A percentile compares a stretch with the other conserved stretches of the same genome.
phyloP scores from a whole-genome alignment of 2,797 vertebrate species.

The Delichon dasypus region DNA sequence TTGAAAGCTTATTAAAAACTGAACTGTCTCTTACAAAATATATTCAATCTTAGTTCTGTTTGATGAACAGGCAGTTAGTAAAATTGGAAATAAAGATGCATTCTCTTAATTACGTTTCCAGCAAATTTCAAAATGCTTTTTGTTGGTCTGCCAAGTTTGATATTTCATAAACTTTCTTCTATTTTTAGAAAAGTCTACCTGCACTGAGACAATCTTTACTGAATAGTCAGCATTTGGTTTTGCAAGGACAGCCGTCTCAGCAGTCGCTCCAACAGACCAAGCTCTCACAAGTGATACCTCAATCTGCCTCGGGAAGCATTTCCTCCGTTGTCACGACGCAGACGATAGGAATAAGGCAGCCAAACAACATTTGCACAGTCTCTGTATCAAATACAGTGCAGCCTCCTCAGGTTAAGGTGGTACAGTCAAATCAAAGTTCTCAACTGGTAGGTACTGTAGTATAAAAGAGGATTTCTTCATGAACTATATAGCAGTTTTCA shows the following conservation, averaged over 20 bases:
- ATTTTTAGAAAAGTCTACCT: conserved; percentile 87
- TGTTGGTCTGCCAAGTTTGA: neutral
- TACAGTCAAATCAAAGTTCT: conserved; percentile 76
- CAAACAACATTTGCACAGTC: conserved; percentile 81
- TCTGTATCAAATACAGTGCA: conserved; percentile 74
- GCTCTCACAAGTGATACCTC: conserved; percentile 64
- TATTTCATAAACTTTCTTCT: conserved; percentile 9
- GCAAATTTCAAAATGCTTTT: neutral
- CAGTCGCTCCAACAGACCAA: conserved; percentile 80
- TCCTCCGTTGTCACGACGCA: conserved; percentile 74
- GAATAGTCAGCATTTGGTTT: conserved; percentile 84
- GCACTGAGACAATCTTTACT: conserved; percentile 86
- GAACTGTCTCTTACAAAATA: neutral
- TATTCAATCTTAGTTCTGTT: neutral
- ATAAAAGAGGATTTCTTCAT: neutral
- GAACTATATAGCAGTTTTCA: neutral
- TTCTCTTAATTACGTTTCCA: neutral
- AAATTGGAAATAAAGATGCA: neutral
- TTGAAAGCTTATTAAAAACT: neutral
- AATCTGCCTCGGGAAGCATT: conserved; percentile 62
- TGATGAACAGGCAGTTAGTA: neutral
- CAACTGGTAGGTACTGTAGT: conserved; percentile 78
- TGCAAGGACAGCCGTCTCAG: conserved; percentile 71
- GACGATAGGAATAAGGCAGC: conserved; percentile 80
- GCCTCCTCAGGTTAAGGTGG: conserved; percentile 70